A percentile compares a stretch with the other conserved stretches of the same genome.
Evolutionary conservation across 2,797 vertebrate species (phyloP).

Genomic region (Argentina silus): DNA sequence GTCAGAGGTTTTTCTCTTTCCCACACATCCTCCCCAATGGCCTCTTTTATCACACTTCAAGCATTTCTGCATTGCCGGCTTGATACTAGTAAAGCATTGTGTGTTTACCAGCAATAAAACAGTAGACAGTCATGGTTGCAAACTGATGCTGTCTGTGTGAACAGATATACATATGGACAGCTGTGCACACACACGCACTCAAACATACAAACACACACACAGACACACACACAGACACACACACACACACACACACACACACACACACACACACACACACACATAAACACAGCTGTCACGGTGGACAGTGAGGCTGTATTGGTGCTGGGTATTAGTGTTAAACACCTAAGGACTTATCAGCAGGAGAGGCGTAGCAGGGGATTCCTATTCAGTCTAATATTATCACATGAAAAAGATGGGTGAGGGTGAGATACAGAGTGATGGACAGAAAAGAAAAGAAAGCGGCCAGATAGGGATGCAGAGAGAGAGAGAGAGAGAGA

Average conservation of each 20-base stretch:
- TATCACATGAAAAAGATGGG: neutral
- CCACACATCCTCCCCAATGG: too few relatives aligned
- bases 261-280: neutral
- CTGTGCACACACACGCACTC: neutral
- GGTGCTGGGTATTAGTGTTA: neutral
- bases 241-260: neutral
- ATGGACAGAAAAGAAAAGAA: neutral
- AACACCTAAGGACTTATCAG: conserved; percentile 6
- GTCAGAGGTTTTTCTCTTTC: conserved; percentile 3
- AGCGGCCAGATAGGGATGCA: too few relatives aligned
- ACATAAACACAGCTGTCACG: neutral
- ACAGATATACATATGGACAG: neutral
- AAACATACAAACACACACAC: neutral
- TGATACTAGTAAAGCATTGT: neutral
- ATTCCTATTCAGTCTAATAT: neutral
- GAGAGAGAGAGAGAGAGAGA: neutral
- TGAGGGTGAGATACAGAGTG: conserved; percentile 2
- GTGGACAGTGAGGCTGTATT: neutral
- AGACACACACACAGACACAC: neutral
- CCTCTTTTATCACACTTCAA: too few relatives aligned
- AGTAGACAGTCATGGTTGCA: neutral
- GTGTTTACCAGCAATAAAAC: neutral
- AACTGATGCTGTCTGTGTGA: neutral
- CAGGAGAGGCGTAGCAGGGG: neutral
- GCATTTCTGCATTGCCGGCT: too few relatives aligned